phyloP scores from a whole-genome alignment of 2,888 invertebrate species.

The Synanthedon andrenaeformis region DNA sequence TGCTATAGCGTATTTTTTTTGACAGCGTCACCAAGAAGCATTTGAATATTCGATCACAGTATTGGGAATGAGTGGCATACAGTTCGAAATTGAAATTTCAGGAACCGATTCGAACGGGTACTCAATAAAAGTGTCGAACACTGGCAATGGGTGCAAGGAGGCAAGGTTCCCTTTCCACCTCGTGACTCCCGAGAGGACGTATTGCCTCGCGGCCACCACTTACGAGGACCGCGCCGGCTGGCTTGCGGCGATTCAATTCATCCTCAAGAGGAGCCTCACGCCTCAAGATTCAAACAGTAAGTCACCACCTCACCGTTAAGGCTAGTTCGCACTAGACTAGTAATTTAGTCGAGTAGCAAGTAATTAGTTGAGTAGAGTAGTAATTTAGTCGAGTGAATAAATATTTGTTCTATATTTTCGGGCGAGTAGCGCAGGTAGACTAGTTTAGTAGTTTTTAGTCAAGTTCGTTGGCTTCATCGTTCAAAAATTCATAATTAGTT shows the following conservation, averaged over 20 bases:
- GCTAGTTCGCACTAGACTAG: too few relatives aligned
- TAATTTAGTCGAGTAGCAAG: too few relatives aligned
- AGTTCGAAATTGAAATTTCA: slow-evolving; percentile 13
- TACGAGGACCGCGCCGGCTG: slow-evolving; percentile 84
- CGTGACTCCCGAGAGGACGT: slow-evolving; percentile 82
- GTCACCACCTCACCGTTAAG: slow-evolving; percentile 16
- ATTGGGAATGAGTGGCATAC: too few relatives aligned
- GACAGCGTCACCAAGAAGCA: too few relatives aligned
- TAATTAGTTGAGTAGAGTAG: not conserved
- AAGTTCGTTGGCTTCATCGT: too few relatives aligned
- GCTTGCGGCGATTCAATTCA: slow-evolving; percentile 81
- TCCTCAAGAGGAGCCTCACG: slow-evolving; percentile 80
- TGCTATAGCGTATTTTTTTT: too few relatives aligned
- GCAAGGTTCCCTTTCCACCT: slow-evolving; percentile 86
- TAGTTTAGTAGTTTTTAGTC: too few relatives aligned
- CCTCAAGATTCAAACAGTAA: slow-evolving; percentile 83
- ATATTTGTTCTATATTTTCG: too few relatives aligned
- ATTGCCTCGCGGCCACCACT: slow-evolving; percentile 80
- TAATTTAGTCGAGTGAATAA: too few relatives aligned
- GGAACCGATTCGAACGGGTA: slow-evolving; percentile 83
- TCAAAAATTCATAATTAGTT: too few relatives aligned
- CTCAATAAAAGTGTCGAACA: slow-evolving; percentile 73
- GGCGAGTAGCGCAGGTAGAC: too few relatives aligned
- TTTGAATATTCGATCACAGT: too few relatives aligned
- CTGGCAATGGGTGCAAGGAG: slow-evolving; percentile 74